phyloP scores from a whole-genome alignment of 2,797 vertebrate species.

The Phrynocephalus forsythii region DNA sequence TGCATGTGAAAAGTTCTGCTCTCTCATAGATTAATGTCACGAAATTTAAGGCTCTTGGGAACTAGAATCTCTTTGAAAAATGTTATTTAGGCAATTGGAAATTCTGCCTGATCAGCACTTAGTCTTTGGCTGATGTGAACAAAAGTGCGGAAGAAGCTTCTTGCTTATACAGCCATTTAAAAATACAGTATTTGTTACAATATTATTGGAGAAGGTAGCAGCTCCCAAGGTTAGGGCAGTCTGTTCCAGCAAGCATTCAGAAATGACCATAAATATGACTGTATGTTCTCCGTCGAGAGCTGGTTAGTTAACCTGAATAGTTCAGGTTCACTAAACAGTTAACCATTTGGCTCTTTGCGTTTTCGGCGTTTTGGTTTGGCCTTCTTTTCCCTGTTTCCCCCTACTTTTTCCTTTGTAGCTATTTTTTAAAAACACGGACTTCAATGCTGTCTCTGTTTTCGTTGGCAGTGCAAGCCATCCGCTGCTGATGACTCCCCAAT shows the following conservation, averaged over 20 bases:
- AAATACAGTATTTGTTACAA: conserved; percentile 22
- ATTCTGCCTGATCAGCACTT: conserved; percentile 48
- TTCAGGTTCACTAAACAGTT: background rate
- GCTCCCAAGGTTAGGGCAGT: conserved; percentile 19
- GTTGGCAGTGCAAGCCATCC: background rate
- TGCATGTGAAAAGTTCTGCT: background rate
- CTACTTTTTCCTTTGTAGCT: background rate
- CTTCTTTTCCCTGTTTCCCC: background rate
- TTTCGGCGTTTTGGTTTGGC: background rate
- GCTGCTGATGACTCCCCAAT: background rate
- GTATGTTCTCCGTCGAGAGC: background rate
- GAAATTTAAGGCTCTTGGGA: conserved; percentile 25
- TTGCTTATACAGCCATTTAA: conserved; percentile 8
- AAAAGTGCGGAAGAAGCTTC: conserved; percentile 9
- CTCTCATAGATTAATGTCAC: background rate
- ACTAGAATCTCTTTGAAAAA: conserved; percentile 23
- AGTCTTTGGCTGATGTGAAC: conserved; percentile 41
- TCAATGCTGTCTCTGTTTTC: conserved; percentile 20
- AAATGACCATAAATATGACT: background rate
- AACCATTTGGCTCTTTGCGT: conserved; percentile 2
- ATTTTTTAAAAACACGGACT: conserved; percentile 7
- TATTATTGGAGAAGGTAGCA: conserved; percentile 15
- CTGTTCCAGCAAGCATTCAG: background rate
- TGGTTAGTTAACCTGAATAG: background rate
- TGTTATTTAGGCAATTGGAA: conserved; percentile 40